A percentile compares a stretch with the other conserved stretches of the same genome.
These are phyloP conservation scores for Gerris lacustris DNA, from an alignment of 2,888 invertebrate genomes.

Conservation along the genomic window DNA sequence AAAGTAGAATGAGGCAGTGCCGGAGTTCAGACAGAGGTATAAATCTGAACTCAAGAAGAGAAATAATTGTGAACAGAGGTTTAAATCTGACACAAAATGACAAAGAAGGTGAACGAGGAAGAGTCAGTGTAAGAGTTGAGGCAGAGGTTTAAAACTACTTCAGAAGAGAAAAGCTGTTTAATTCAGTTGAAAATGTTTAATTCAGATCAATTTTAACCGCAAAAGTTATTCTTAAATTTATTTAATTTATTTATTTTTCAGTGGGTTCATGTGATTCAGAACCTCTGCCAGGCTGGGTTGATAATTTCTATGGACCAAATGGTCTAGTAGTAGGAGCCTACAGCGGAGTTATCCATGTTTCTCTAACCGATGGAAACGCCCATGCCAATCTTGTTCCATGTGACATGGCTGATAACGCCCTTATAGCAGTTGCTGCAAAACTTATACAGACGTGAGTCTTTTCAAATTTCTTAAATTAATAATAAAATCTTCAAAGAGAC, in stretches of 20 bases:
- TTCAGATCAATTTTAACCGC: too few species aligned
- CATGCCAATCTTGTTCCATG: conserved; percentile 63
- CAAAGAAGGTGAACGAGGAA: too few species aligned
- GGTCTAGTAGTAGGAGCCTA: conserved; percentile 43
- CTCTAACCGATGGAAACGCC: conserved; percentile 41
- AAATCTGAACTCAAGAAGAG: too few species aligned
- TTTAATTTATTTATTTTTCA: conserved; percentile 13
- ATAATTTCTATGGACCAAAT: conserved; percentile 58
- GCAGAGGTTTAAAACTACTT: too few species aligned
- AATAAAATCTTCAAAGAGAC: background rate
- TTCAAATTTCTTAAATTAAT: background rate
- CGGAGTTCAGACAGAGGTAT: too few species aligned
- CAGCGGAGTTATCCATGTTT: conserved; percentile 48
- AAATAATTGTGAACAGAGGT: too few species aligned
- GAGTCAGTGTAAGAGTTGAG: too few species aligned
- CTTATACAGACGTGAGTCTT: conserved; percentile 35
- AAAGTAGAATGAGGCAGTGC: too few species aligned
- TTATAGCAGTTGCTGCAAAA: conserved; percentile 52
- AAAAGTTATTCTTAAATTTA: too few species aligned
- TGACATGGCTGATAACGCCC: conserved; percentile 55
- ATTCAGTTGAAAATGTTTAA: too few species aligned
- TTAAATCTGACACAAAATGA: too few species aligned
- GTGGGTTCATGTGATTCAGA: conserved; percentile 38
- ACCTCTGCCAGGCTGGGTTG: conserved; percentile 50
- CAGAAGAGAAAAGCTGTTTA: too few species aligned